phyloP scores from a whole-genome alignment of 1,140 invertebrate species.

The Hycleus cichorii region DNA sequence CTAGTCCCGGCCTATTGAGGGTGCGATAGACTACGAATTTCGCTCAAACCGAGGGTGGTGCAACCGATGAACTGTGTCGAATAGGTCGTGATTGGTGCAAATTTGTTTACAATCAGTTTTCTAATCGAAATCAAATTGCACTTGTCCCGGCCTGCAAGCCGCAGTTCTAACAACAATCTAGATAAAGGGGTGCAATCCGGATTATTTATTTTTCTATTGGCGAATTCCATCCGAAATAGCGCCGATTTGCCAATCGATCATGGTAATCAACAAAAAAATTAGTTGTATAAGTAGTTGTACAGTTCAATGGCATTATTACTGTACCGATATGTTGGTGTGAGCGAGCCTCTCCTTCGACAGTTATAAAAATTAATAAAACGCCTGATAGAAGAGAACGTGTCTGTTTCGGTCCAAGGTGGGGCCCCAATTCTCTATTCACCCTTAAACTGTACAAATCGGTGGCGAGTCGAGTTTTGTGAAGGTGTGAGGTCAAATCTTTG shows the following conservation, averaged over 20 bases:
- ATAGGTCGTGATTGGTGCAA: constrained; percentile 39
- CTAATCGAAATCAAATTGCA: constrained; percentile 35
- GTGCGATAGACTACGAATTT: not conserved
- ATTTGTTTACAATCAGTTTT: constrained; percentile 25
- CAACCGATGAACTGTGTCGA: constrained; percentile 19
- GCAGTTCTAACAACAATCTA: not conserved
- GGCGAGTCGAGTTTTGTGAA: no score
- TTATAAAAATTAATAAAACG: constrained; percentile 22
- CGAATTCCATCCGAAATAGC: no score
- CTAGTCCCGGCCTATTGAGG: constrained; percentile 41
- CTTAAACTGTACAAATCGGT: no score
- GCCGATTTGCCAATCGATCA: no score
- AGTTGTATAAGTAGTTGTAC: no score
- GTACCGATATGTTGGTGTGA: no score
- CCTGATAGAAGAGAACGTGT: not conserved
- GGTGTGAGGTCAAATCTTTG: no score
- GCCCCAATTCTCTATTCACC: no score
- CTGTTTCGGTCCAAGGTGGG: no score
- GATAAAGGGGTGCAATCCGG: no score
- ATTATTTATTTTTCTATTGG: no score
- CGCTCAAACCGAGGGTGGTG: not conserved
- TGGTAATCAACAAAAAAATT: no score
- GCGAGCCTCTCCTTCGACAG: constrained; percentile 11
- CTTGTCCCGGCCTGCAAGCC: constrained; percentile 38
- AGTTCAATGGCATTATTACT: constrained; percentile 13